These are phyloP conservation scores for Anastrepha obliqua DNA, from an alignment of 1,140 invertebrate genomes.

Conservation along the genomic window DNA sequence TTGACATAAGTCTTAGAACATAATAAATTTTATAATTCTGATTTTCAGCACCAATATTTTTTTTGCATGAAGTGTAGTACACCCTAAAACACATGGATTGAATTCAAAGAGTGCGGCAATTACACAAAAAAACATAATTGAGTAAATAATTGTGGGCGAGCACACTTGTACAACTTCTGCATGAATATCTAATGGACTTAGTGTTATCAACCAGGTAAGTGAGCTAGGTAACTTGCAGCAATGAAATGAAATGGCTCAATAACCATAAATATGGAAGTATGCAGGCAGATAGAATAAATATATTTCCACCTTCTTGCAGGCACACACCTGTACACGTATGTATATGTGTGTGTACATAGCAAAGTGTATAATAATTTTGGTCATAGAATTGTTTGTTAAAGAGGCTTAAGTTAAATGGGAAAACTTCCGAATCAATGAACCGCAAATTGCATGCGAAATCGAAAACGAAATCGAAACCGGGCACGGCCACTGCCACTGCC, in stretches of 20 bases:
- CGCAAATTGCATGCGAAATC: slow-evolving; percentile 74
- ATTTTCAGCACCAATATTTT: too few species aligned
- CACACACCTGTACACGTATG: not conserved
- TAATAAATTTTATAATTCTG: too few species aligned
- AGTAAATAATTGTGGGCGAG: not conserved
- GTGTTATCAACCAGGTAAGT: not conserved
- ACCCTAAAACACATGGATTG: too few species aligned
- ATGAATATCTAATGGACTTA: slow-evolving; percentile 22
- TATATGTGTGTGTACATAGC: not conserved
- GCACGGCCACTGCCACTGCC: not conserved
- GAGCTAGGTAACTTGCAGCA: not conserved
- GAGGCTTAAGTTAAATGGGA: slow-evolving; percentile 74
- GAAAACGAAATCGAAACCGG: slow-evolving; percentile 69
- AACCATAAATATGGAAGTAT: not conserved
- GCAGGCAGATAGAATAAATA: not conserved
- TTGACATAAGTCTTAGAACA: too few species aligned
- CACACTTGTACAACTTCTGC: not conserved
- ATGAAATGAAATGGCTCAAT: not conserved
- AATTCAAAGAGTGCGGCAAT: too few species aligned
- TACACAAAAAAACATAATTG: too few species aligned
- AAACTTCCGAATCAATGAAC: slow-evolving; percentile 74
- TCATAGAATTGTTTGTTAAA: slow-evolving; percentile 66
- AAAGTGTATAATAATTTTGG: slow-evolving; percentile 39
- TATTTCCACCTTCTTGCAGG: not conserved
- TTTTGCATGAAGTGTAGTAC: too few species aligned